Evolutionary conservation across 2,888 invertebrate species (phyloP).

Genomic region (Caenorhabditis zanzibari): DNA sequence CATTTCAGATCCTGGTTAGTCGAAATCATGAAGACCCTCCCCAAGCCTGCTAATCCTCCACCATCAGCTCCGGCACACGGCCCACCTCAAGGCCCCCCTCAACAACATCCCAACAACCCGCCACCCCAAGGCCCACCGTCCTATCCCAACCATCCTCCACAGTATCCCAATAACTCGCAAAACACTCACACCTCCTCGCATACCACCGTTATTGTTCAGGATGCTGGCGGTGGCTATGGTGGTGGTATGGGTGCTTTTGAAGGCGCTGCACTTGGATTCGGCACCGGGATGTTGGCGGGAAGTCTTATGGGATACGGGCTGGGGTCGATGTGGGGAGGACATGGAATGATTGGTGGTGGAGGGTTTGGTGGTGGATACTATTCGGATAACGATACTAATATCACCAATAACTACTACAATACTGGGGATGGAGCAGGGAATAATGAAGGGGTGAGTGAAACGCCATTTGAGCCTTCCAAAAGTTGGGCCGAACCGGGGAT

Average conservation of each 20-base stretch:
- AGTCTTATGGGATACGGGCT: constrained; percentile 74
- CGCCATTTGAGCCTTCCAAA: background rate
- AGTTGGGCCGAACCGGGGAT: constrained; percentile 80
- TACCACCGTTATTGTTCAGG: constrained; percentile 9
- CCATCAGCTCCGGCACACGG: constrained; percentile 27
- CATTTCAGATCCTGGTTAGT: constrained; percentile 78
- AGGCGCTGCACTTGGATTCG: constrained; percentile 71
- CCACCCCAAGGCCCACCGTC: constrained; percentile 18
- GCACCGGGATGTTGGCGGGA: constrained; percentile 76
- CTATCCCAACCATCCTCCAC: constrained; percentile 37
- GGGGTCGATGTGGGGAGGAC: constrained; percentile 67
- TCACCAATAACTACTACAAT: constrained; percentile 76
- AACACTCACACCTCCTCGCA: background rate
- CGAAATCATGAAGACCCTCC: constrained; percentile 80
- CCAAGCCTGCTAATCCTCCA: constrained; percentile 68
- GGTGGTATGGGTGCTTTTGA: constrained; percentile 43
- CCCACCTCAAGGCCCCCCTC: constrained; percentile 9
- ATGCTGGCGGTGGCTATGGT: background rate
- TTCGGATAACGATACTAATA: constrained; percentile 77
- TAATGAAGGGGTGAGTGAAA: constrained; percentile 1
- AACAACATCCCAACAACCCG: constrained; percentile 61
- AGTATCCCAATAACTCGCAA: background rate
- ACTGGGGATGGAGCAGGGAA: too few relatives aligned
- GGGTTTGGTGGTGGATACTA: constrained; percentile 74
- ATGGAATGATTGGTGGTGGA: constrained; percentile 57